Conservation (phyloP, 2,888 invertebrate species). For the Amaurobius ferox region DNA sequence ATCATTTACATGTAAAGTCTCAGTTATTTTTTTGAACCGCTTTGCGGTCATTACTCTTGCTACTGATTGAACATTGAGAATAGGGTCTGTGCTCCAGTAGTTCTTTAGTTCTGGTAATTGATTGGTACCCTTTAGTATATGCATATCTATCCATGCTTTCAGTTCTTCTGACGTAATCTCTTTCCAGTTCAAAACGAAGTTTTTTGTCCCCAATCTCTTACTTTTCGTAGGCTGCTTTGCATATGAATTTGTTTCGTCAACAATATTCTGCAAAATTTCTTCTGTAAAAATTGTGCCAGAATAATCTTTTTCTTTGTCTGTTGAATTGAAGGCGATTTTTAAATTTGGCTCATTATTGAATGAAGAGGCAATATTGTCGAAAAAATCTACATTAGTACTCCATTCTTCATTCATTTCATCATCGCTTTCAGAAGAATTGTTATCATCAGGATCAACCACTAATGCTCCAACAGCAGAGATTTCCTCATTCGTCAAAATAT, state of each 20-base stretch:
- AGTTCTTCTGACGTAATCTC: too few species aligned
- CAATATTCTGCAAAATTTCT: conserved; percentile 22
- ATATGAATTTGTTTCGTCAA: too few species aligned
- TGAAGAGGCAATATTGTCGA: conserved; percentile 23
- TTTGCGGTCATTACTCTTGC: not conserved
- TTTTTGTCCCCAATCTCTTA: too few species aligned
- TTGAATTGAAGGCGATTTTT: conserved; percentile 19
- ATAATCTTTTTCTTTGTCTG: conserved; percentile 15
- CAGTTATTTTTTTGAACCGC: not conserved
- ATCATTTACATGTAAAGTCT: conserved; percentile 12
- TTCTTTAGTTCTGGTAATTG: conserved; percentile 18
- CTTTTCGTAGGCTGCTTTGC: too few species aligned
- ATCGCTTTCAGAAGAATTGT: conserved; percentile 16
- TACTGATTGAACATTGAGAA: conserved; percentile 14
- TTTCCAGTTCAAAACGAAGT: too few species aligned
- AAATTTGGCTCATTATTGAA: conserved; percentile 13
- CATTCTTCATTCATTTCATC: conserved; percentile 18
- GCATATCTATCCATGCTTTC: conserved; percentile 11
- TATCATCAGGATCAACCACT: not conserved
- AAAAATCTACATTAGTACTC: conserved; percentile 20
- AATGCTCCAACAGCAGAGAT: not conserved
- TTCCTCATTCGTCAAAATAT: conserved; percentile 18
- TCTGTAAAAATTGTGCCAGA: too few species aligned
- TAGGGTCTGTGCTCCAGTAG: not conserved
- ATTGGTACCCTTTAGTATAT: conserved; percentile 19